Conservation (phyloP, 1,140 invertebrate genomes). For the Caenorhabditis inopinata region DNA sequence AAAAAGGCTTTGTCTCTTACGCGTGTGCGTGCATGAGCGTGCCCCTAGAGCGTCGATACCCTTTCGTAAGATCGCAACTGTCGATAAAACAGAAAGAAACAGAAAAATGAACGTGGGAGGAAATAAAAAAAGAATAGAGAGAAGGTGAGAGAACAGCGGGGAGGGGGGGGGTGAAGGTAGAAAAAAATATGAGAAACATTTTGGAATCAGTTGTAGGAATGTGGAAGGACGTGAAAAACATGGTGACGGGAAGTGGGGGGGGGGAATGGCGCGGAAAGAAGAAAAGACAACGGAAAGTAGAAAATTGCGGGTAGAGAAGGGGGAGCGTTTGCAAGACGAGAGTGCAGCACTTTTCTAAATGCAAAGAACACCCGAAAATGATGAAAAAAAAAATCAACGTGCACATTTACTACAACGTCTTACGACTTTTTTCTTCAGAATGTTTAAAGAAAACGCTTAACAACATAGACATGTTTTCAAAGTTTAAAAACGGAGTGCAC, state of each 20-base stretch:
- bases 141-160: not conserved
- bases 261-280: not conserved
- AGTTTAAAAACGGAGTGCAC: not conserved
- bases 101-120: conserved; percentile 7
- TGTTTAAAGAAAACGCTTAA: no score
- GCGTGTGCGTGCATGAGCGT: not conserved
- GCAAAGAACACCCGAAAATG: not conserved
- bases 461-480: no score
- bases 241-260: not conserved
- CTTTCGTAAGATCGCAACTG: not conserved
- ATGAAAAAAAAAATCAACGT: not conserved
- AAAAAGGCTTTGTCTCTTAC: not conserved
- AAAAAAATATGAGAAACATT: no score
- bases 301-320: not conserved
- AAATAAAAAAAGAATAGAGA: not conserved
- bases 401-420: no score
- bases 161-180: not conserved
- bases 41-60: not conserved
- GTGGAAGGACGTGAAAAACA: not conserved
- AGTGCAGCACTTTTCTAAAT: not conserved
- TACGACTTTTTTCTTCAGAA: no score
- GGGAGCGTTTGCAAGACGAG: not conserved
- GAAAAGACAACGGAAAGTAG: not conserved
- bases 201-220: conserved; percentile 17
- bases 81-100: conserved; percentile 4